Percentiles rank a stretch among this genome's conserved stretches.
phyloP scores from a whole-genome alignment of 2,797 vertebrate species.

The Oryzias sinensis region DNA sequence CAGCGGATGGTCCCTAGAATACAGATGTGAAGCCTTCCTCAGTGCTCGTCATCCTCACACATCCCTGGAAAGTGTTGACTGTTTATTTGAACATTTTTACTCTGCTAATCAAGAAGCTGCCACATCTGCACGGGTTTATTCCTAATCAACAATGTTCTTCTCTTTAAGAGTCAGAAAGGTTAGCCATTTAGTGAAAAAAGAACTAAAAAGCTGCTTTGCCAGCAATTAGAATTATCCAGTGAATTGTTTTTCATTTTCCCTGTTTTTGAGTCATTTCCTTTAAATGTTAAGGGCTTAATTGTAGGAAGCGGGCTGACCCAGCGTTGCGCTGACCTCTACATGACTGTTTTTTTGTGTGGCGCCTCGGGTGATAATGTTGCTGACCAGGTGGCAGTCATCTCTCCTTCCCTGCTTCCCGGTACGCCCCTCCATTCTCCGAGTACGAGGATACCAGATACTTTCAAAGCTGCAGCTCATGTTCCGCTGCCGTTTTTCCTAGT shows the following conservation, averaged over 20 bases:
- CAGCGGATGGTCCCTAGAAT: slow-evolving; percentile 7
- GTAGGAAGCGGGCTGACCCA: background rate
- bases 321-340: slow-evolving; percentile 17
- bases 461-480: slow-evolving; percentile 17
- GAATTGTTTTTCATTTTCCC: background rate
- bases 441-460: slow-evolving; percentile 2
- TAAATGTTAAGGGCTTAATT: background rate
- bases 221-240: background rate
- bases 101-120: background rate
- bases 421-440: slow-evolving; percentile 8
- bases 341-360: slow-evolving; percentile 10
- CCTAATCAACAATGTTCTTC: background rate
- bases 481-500: background rate
- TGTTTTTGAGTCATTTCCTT: background rate
- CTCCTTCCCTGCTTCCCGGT: slow-evolving; percentile 10
- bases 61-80: background rate
- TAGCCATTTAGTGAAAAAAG: background rate
- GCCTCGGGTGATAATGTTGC: slow-evolving; percentile 33
- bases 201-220: background rate
- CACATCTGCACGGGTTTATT: slow-evolving; percentile 1
- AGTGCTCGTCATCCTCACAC: background rate
- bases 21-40: slow-evolving; percentile 8
- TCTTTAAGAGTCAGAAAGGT: slow-evolving; percentile 3
- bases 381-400: slow-evolving; percentile 41
- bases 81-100: background rate